Conservation (phyloP, 2,113 vertebrate species). For the Oncorhynchus gorbuscha region DNA sequence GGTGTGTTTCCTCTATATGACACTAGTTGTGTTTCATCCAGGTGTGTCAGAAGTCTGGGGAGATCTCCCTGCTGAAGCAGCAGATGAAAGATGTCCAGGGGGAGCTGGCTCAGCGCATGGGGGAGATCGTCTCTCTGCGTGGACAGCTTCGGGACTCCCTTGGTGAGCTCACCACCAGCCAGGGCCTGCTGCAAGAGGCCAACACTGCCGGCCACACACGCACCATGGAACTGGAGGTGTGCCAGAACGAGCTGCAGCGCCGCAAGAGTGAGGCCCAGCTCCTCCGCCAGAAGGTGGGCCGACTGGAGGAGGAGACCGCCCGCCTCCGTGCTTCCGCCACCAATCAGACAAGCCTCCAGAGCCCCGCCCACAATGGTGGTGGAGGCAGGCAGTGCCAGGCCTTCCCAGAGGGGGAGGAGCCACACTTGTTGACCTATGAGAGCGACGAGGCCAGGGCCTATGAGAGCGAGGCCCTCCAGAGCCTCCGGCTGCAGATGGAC, state of each 20-base stretch:
- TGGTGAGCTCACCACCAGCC: conserved; percentile 80
- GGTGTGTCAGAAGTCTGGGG: conserved; percentile 97
- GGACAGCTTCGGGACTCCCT: conserved; percentile 86
- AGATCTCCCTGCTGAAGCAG: conserved; percentile 96
- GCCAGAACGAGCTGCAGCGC: conserved; percentile 91
- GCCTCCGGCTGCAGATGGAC: conserved; percentile 79
- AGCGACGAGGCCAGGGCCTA: conserved; percentile 34
- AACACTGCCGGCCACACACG: conserved; percentile 79
- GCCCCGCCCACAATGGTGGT: conserved; percentile 13
- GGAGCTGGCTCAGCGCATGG: conserved; percentile 83
- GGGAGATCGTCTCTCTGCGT: conserved; percentile 85
- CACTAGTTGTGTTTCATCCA: conserved; percentile 38
- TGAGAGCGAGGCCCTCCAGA: conserved; percentile 51
- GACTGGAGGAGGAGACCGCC: conserved; percentile 78
- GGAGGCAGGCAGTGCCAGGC: conserved; percentile 59
- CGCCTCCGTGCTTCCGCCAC: conserved; percentile 68
- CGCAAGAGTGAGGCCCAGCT: conserved; percentile 90
- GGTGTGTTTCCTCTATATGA: background rate
- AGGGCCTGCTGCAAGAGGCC: conserved; percentile 83
- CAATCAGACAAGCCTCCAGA: conserved; percentile 42
- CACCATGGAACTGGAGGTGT: conserved; percentile 91
- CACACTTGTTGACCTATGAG: conserved; percentile 51
- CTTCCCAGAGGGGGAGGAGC: conserved; percentile 73
- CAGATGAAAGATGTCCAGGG: conserved; percentile 94
- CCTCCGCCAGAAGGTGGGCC: conserved; percentile 85